Evolutionary conservation across 2,797 vertebrate species (phyloP).

Genomic region (Xenops minutus): DNA sequence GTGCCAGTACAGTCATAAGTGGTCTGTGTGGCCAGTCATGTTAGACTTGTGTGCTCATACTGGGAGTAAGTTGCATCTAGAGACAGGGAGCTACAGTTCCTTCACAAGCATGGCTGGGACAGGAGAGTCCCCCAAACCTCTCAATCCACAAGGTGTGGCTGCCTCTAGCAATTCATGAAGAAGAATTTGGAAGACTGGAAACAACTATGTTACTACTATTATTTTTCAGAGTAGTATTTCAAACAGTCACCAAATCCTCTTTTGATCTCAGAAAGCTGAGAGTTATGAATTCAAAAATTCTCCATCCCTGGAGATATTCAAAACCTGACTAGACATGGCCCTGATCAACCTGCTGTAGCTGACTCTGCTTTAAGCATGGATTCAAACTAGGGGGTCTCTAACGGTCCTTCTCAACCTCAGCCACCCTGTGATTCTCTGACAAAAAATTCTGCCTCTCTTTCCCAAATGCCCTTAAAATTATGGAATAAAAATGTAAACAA

Average conservation of each 20-base stretch:
- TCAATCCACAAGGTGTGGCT: neutral
- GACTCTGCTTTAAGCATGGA: neutral
- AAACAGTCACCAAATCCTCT: neutral
- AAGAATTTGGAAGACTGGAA: neutral
- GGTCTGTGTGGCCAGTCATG: fast-evolving
- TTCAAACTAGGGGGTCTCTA: neutral
- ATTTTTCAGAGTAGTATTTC: neutral
- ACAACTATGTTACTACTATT: neutral
- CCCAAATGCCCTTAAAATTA: neutral
- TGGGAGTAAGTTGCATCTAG: neutral
- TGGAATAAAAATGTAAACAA: neutral
- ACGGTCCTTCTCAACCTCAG: neutral
- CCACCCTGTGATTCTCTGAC: neutral
- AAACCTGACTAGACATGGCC: neutral
- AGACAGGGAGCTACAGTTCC: neutral
- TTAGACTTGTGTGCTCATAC: neutral
- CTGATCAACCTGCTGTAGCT: neutral
- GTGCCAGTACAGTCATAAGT: neutral
- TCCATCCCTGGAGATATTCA: neutral
- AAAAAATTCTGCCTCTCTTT: neutral
- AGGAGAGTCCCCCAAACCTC: neutral
- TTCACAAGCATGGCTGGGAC: neutral
- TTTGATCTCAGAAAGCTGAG: neutral
- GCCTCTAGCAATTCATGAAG: neutral
- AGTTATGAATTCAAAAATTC: neutral